These are phyloP conservation scores for Timema cristinae DNA, from an alignment of 2,888 invertebrate species.

Conservation along the genomic window DNA sequence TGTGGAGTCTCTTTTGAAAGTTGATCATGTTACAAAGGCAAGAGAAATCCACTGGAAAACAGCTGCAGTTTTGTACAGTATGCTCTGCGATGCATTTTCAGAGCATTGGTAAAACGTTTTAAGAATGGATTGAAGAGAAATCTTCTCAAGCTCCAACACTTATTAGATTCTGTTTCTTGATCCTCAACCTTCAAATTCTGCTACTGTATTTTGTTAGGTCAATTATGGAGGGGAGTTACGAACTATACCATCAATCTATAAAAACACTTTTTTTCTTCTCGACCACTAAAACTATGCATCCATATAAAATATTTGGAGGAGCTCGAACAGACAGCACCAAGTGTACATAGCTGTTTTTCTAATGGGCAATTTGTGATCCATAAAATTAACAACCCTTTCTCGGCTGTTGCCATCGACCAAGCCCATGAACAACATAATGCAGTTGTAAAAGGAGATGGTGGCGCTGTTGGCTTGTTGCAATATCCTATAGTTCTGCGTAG, in stretches of 20 bases:
- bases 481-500: conserved; percentile 31
- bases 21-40: conserved; percentile 22
- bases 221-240: not conserved
- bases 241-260: not conserved
- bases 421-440: conserved; percentile 18
- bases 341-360: conserved; percentile 7
- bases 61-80: conserved; percentile 16
- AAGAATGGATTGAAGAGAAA: not conserved
- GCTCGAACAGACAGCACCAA: conserved; percentile 16
- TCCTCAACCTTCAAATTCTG: not conserved
- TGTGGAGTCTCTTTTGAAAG: conserved; percentile 30
- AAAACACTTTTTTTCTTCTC: not conserved
- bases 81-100: not conserved
- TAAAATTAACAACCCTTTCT: conserved; percentile 33
- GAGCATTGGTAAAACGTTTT: not conserved
- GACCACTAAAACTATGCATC: conserved; percentile 20
- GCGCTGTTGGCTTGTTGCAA: not conserved
- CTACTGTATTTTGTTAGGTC: not conserved
- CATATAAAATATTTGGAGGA: conserved; percentile 23
- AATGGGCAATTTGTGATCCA: conserved; percentile 31
- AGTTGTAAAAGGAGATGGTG: not conserved
- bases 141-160: not conserved
- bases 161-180: not conserved
- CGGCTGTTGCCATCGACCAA: conserved; percentile 35
- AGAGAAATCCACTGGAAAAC: conserved; percentile 30